Evolutionary conservation across 1,140 invertebrate genomes (phyloP).

Genomic region (Tetraneura akinire): DNA sequence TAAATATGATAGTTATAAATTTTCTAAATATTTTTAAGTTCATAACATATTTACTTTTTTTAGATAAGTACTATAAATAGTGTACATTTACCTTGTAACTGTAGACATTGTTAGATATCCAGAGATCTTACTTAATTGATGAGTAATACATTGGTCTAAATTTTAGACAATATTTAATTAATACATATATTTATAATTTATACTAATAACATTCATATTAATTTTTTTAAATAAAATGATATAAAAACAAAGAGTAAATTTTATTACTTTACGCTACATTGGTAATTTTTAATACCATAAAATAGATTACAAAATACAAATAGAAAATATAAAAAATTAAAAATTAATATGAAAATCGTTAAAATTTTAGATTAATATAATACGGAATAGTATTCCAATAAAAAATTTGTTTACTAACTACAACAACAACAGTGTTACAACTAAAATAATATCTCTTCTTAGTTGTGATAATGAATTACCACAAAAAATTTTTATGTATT

Average conservation of each 20-base stretch:
- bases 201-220: not conserved
- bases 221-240: not conserved
- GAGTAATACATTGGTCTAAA: constrained; percentile 1
- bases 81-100: constrained; percentile 11
- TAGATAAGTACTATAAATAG: not conserved
- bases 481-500: no score
- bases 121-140: constrained; percentile 16
- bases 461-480: no score
- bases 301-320: no score
- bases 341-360: no score
- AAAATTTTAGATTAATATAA: no score
- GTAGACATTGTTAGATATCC: constrained; percentile 22
- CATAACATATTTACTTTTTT: not conserved
- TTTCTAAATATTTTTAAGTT: not conserved
- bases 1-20: no score
- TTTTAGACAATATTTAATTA: not conserved
- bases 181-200: not conserved
- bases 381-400: no score
- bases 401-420: constrained; percentile 22
- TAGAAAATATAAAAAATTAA: no score
- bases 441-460: constrained; percentile 20
- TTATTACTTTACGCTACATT: no score
- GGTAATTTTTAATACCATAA: no score
- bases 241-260: not conserved
- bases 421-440: constrained; percentile 15